Base-by-base conservation (phyloP, 2,797 vertebrate species). In the Sylvia borin region DNA sequence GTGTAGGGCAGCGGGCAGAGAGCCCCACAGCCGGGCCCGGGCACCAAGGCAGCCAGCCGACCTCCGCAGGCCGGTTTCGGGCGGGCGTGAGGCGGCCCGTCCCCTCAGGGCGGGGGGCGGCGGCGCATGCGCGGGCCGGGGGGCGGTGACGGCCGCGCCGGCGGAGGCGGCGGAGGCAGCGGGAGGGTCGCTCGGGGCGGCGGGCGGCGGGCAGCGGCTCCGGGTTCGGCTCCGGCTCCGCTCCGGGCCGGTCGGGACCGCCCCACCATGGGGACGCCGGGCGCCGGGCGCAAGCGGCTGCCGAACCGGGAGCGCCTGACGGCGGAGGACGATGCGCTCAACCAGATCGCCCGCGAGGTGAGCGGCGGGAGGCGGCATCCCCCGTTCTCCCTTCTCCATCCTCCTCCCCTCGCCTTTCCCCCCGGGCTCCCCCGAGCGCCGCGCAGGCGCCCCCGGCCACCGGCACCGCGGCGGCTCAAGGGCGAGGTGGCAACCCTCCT, bases 301-400 rank as follows among this genome's bases (percentile, higher is more conserved):
- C 98, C 98, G 81, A 99, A 98, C 94, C 98, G 99, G 95, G 99
- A 99, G 73, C 98, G 97, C 74, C 97, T 99, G 79, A 98, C 99
- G 48, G 99, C 98, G 4, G 99, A 99, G 97, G 99, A 99, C 96
- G 99, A 99, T 97, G 98, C 99, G 40, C 97, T 99, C 7, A 99
- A 98, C 81, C 98, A 99, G 90, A 99, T 99, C 65, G 75, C 75
- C 61, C 75, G 75, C 61, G 75, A 78, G 75, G 75, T 78, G 61
- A 78, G 75, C 61, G 75, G 75, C 75, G 47, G 47, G 43, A 21
- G 43, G 38, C 19, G 45, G 24, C 64, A n/a, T 58, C 42, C 43
- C 31, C n/a, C 17, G 21, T 40, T 42, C 29, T 25, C 11, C 36
- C 26, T 10, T 16, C 45, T 34, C 34, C n/a, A 16, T 47, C 45